Evolutionary conservation across 2,113 vertebrate genomes (phyloP), one percentile per base, ranked within the genome.

Genomic region (Neotragus pygmaeus): DNA sequence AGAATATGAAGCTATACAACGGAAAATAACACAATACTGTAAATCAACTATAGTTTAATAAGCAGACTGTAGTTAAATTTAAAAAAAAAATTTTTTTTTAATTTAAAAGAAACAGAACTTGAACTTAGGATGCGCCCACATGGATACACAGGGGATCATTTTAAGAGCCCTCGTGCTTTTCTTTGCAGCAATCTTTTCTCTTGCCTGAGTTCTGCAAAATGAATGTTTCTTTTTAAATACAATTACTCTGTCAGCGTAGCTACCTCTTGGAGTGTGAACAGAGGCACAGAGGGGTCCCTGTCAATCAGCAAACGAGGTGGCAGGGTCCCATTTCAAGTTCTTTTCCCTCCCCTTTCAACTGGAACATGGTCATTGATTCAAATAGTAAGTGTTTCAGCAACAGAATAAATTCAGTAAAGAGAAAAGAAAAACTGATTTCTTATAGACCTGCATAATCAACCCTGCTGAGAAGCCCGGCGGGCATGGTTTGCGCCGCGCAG

Each of bases 341-440:
- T 39, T 66, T 36, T 53, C 64, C 36, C 60, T 51, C 39, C 11
- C 45, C 36, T 96, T 95, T 57, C n/a, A 36, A 23, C 30, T 15
- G 28, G 30, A 81, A 53, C 13, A 47, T 45, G 66, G 27, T 51
- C 45, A 57, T 1, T 81, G 58, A 83, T 73, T 80, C 78, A 91
- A 89, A 95, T 36, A 96, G 12, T 58, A 93, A 93, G 73, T 53
- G 53, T 84, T 73, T 96, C 62, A 39, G 82, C 49, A 92, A 88
- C 10, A 93, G 49, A 91, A 95, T 39, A 62, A 45, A 78, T 57
- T 82, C 21, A 39, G 21, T 27, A 60, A 39, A 51, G 81, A 90
- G 28, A 55, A 88, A 60, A 91, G 25, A 80, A 90, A 93, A 94
- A 66, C 75, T 10, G 13, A 92, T 95, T 75, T 58, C 21, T 73